Base-by-base conservation (phyloP, 2,113 vertebrate species). In the Trematocara stigmaticum region DNA sequence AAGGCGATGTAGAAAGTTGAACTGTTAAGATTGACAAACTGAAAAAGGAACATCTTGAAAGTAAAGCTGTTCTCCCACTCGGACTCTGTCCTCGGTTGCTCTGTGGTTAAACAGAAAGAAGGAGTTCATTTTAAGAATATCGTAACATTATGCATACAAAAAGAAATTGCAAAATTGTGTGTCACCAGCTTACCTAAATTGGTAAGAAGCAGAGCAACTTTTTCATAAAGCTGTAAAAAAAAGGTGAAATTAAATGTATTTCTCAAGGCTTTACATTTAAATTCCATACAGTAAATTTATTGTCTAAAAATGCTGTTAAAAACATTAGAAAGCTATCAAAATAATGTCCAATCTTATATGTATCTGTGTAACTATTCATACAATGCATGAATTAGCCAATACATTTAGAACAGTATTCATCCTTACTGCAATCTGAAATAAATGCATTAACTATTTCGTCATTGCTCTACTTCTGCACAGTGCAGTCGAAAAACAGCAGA, bases 1-100 rank as follows among this genome's bases (percentile, higher is more conserved):
- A 99, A 99, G 6, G 98, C 98, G 7, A 99, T 98, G 95, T 99
- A 99, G 96, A 99, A 99, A 2, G 98, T 99, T 86, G 98, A 99
- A 89, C 98, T 99, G 96, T 99, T 99, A 95, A 99, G 96, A 94
- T 99, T 99, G 94, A 99, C 98, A 93, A 99, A 99, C 94, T 99
- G 98, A 95, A 99, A 99, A 91, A 99, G 97, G 96, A 99, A 99
- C 98, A 99, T 99, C 96, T 99, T 99, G 95, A 98, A 94, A 87
- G 98, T 99, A 88, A 99, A 99, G 96, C 98, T 99, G 97, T 99
- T 99, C 95, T 99, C 98, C 97, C 98, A 99, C 92, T 99, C 98
- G 0, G 98, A 97, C 94, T 99, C 98, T 0, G 98, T 99, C 89
- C 98, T 97, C 64, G 98, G 98, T 95, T 99, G 97, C 95, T 99